Percentiles rank a stretch among this genome's conserved stretches.
phyloP scores from a whole-genome alignment of 2,797 vertebrate genomes.

The Caiman crocodilus region DNA sequence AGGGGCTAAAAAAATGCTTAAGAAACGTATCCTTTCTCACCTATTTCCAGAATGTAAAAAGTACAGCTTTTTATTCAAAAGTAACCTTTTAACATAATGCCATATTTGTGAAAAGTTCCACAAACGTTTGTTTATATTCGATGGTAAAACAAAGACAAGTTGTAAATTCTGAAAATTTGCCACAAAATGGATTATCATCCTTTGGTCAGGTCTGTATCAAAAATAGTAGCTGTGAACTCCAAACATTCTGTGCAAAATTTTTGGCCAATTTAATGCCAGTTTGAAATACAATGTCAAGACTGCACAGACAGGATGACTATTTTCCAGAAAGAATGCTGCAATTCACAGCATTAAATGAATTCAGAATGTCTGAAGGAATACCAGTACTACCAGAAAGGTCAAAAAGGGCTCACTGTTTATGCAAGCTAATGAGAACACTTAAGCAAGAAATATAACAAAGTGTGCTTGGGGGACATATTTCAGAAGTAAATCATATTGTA shows the following conservation, averaged over 20 bases:
- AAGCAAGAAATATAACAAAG: conserved; percentile 9
- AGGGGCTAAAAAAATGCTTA: not conserved
- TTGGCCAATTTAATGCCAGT: not conserved
- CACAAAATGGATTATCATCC: not conserved
- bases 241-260: conserved; percentile 46
- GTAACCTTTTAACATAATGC: not conserved
- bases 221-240: not conserved
- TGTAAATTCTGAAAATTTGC: not conserved
- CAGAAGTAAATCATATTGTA: conserved; percentile 46
- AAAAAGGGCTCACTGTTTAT: conserved; percentile 31
- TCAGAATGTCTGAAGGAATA: conserved; percentile 41
- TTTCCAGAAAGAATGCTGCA: conserved; percentile 32
- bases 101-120: not conserved
- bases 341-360: conserved; percentile 52
- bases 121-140: not conserved
- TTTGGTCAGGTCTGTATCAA: not conserved
- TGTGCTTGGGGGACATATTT: conserved; percentile 7
- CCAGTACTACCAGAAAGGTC: not conserved
- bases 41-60: not conserved
- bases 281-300: conserved; percentile 58
- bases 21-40: not conserved
- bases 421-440: conserved; percentile 37
- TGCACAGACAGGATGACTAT: conserved; percentile 24
- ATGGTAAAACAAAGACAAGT: not conserved
- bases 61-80: not conserved